Conservation (phyloP, 2,113 vertebrate genomes). For the Romanogobio albipinnatus region DNA sequence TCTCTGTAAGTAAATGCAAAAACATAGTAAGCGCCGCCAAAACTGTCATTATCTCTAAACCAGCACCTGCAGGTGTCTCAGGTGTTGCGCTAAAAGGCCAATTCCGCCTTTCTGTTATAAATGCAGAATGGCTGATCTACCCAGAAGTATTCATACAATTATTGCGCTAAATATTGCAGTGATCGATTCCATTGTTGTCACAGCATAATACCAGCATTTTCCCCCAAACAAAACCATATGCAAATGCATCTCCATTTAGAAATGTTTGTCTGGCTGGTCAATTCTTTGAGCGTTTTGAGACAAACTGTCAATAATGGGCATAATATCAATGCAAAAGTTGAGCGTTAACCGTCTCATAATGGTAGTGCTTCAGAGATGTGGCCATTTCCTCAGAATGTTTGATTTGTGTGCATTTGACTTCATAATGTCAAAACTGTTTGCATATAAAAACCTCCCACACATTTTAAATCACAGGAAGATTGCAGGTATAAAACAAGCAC, state of each 20-base stretch:
- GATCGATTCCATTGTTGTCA: not conserved
- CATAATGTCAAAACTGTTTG: not conserved
- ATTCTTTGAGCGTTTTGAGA: not conserved
- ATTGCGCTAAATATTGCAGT: not conserved
- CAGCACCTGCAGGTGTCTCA: conserved; percentile 51
- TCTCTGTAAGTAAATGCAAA: conserved; percentile 25
- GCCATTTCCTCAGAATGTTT: not conserved
- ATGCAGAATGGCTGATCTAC: conserved; percentile 19
- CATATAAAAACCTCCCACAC: not conserved
- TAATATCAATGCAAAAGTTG: not conserved
- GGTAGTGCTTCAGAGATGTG: not conserved
- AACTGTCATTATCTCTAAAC: conserved; percentile 65
- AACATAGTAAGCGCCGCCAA: conserved; percentile 57
- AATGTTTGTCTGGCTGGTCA: not conserved
- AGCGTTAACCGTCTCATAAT: not conserved
- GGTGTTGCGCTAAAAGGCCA: conserved; percentile 39
- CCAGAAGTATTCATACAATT: conserved; percentile 13
- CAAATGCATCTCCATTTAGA: conserved; percentile 3
- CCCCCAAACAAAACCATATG: not conserved
- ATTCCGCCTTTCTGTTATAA: conserved; percentile 34
- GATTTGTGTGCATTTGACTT: conserved; percentile 1
- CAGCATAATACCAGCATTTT: not conserved
- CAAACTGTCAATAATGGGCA: not conserved
- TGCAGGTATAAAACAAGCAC: not conserved
- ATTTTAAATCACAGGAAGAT: not conserved